phyloP scores from a whole-genome alignment of 2,888 invertebrate genomes.

The Eupithecia vulgata region DNA sequence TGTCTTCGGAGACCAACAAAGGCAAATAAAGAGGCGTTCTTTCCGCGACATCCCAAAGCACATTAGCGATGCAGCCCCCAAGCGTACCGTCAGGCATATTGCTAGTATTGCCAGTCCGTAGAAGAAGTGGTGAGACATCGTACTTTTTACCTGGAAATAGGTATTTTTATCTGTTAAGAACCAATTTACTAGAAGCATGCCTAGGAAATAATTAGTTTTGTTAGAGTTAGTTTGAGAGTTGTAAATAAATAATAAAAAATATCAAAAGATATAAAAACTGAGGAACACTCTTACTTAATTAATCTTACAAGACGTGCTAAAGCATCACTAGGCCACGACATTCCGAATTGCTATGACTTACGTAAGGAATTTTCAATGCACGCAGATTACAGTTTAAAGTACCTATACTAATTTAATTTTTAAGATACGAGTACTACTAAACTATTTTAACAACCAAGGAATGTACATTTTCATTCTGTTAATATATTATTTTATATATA shows the following conservation, averaged over 20 bases:
- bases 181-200: background rate
- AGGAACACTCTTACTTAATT: too few relatives aligned
- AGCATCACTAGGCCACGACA: too few relatives aligned
- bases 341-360: too few relatives aligned
- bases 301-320: too few relatives aligned
- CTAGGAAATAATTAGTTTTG: background rate
- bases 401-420: too few relatives aligned
- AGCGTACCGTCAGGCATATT: conserved; percentile 63
- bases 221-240: too few relatives aligned
- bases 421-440: too few relatives aligned
- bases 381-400: too few relatives aligned
- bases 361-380: too few relatives aligned
- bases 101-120: conserved; percentile 69
- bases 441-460: background rate
- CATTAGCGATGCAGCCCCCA: conserved; percentile 60
- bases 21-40: conserved; percentile 86
- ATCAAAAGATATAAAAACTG: too few relatives aligned
- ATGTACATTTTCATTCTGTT: background rate
- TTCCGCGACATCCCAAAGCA: conserved; percentile 79
- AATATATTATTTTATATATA: background rate
- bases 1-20: conserved; percentile 88
- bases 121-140: conserved; percentile 59
- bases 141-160: conserved; percentile 60
- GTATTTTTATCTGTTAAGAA: background rate
- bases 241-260: too few relatives aligned